A percentile compares a stretch with the other conserved stretches of the same genome.
phyloP scores from a whole-genome alignment of 2,113 vertebrate genomes.

The Synchiropus splendidus region DNA sequence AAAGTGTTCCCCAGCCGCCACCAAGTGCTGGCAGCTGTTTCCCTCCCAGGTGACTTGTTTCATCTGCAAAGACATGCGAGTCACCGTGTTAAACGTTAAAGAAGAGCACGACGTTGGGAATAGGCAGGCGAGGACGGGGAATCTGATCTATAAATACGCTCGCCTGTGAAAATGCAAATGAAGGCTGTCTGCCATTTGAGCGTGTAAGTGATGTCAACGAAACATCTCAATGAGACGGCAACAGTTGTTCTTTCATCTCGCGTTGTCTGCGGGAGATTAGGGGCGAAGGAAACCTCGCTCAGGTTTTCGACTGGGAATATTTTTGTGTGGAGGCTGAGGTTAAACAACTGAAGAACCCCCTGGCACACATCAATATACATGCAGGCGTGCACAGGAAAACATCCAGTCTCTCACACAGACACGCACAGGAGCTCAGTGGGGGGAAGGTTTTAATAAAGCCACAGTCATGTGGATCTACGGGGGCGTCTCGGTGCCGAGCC shows the following conservation, averaged over 20 bases:
- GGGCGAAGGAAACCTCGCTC: not conserved
- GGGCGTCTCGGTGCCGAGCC: slow-evolving; percentile 51
- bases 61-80: slow-evolving; percentile 46
- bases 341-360: slow-evolving; percentile 28
- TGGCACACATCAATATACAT: slow-evolving; percentile 3
- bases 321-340: not conserved
- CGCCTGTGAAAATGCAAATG: too few relatives aligned
- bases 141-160: slow-evolving; percentile 17
- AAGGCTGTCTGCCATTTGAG: not conserved
- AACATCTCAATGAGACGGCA: too few relatives aligned
- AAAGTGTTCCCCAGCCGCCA: slow-evolving; percentile 46
- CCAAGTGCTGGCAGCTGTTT: slow-evolving; percentile 49
- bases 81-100: slow-evolving; percentile 13
- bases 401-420: slow-evolving; percentile 4
- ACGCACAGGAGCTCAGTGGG: slow-evolving; percentile 43
- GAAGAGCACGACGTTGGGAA: slow-evolving; percentile 9
- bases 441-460: slow-evolving; percentile 62
- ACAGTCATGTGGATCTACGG: slow-evolving; percentile 52
- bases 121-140: slow-evolving; percentile 11
- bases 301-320: too few relatives aligned
- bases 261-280: too few relatives aligned
- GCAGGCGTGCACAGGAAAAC: slow-evolving; percentile 1
- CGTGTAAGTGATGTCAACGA: not conserved
- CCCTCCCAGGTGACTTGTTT: slow-evolving; percentile 57
- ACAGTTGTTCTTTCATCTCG: too few relatives aligned